Evolutionary conservation across 2,888 invertebrate genomes (phyloP).

Genomic region (Agriopis marginaria): DNA sequence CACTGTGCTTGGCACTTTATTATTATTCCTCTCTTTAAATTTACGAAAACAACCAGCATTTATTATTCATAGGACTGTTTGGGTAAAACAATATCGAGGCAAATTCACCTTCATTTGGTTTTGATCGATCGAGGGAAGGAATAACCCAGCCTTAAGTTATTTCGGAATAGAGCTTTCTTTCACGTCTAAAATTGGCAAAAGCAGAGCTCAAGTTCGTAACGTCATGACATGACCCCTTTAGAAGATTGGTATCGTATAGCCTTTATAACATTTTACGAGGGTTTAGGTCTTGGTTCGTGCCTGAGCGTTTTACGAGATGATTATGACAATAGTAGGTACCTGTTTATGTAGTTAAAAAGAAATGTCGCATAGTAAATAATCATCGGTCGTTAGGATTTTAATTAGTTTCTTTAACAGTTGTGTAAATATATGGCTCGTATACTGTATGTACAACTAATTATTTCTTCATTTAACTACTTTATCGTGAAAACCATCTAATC

Average conservation of each 20-base stretch:
- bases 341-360: too few species aligned
- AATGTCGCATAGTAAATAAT: too few species aligned
- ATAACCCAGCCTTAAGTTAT: constrained; percentile 3
- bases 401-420: not conserved
- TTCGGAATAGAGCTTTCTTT: constrained; percentile 1
- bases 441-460: not conserved
- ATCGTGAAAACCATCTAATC: not conserved
- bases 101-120: constrained; percentile 1
- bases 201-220: not conserved
- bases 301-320: not conserved
- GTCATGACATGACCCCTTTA: constrained; percentile 13
- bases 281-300: not conserved
- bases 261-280: constrained; percentile 3
- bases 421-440: not conserved
- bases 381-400: not conserved
- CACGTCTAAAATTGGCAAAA: constrained; percentile 11
- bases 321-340: not conserved
- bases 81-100: not conserved
- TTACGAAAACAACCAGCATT: not conserved
- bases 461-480: not conserved
- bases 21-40: too few species aligned
- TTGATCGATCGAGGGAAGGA: constrained; percentile 1
- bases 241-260: constrained; percentile 11
- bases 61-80: not conserved
- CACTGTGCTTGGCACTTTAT: too few species aligned